These are phyloP conservation scores for Gymnothorax reevesii DNA, from an alignment of 2,797 vertebrate species.

Conservation along the genomic window DNA sequence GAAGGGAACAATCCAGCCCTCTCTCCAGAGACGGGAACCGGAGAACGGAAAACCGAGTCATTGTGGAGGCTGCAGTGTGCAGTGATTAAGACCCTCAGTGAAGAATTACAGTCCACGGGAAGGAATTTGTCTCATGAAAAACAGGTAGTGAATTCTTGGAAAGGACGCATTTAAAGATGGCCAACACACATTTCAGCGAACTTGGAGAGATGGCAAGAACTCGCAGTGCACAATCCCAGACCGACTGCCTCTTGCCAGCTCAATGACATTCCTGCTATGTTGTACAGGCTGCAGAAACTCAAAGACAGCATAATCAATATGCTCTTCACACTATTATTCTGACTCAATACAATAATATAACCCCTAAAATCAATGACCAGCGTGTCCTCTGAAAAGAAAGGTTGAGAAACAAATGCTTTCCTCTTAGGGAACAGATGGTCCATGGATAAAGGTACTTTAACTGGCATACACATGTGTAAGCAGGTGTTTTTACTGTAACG, in stretches of 20 bases:
- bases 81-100: slow-evolving; percentile 23
- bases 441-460: neutral
- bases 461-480: neutral
- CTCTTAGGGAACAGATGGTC: neutral
- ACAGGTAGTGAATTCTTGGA: slow-evolving; percentile 52
- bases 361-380: neutral
- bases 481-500: neutral
- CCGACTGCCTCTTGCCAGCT: neutral
- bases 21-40: neutral
- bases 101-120: slow-evolving; percentile 28
- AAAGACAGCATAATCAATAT: neutral
- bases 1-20: neutral
- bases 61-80: slow-evolving; percentile 42
- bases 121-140: slow-evolving; percentile 53
- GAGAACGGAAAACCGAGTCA: slow-evolving; percentile 33
- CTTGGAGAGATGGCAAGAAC: neutral
- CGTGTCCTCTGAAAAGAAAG: neutral
- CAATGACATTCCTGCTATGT: neutral
- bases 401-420: neutral
- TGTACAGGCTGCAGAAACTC: neutral
- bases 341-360: neutral
- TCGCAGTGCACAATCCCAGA: neutral
- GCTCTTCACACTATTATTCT: neutral
- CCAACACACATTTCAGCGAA: slow-evolving; percentile 6
- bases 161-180: slow-evolving; percentile 32